Evolutionary conservation across 2,113 vertebrate genomes (phyloP), one percentile per base, ranked within the genome.

Genomic region (Thalassoma bifasciatum): DNA sequence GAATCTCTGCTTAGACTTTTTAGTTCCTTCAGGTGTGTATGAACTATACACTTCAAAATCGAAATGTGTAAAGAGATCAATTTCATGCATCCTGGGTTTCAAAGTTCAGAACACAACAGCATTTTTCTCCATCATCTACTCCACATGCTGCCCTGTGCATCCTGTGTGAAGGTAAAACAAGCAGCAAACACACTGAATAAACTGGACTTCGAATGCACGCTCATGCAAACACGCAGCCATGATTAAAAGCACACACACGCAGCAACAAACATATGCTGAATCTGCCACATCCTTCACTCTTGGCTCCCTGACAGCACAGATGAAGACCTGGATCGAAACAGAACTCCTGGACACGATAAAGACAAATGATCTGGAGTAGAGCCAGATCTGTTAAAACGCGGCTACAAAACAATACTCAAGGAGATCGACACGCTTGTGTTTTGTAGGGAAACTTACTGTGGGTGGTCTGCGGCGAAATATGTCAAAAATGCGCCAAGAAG

Each of bases 281-380:
- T 52, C 19, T 0, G 0, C 68, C 21, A 46, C 72, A 89, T 81
- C 79, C 87, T 89, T 91, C 79, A 86, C 42, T 61, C 34, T 59
- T 59, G 84, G 75, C 34, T 89, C 62, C 77, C 73, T 62, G 65
- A 73, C 69, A 73, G 54, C 66, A 59, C 56, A 26, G 73, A 86
- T 79, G 30, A 84, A 84, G 84, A 70, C 56, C 60, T 34, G 56
- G 37, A 68, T 13, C 19, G 26, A 68, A 30, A 44, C 54, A 40
- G 52, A 65, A 68, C 26, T 61, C 51, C 23, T 19, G 10, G 54
- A 51, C 60, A 62, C 84, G 89, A 90, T 86, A 78, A 90, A 81
- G 82, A 89, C 67, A 75, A 87, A 87, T 89, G 37, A 66, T 79
- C 19, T 83, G 76, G 73, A 70, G 0, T 3, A 24, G 38, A 51